Evolutionary conservation across 2,888 invertebrate species (phyloP).

Genomic region (Orgyia antiqua): DNA sequence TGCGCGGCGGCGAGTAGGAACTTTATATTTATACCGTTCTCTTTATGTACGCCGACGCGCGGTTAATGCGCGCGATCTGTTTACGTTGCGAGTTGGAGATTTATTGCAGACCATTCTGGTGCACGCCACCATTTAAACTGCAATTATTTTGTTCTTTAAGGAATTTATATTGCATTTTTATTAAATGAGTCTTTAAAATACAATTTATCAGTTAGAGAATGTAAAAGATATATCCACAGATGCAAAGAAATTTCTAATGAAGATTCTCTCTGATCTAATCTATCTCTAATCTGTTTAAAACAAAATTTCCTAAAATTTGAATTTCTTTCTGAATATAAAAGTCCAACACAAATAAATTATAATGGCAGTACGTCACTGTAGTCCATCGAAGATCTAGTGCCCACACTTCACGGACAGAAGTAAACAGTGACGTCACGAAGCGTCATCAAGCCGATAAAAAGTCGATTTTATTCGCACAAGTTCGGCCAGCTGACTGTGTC

Average conservation of each 20-base stretch:
- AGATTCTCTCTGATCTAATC: no score
- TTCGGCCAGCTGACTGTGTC: constrained; percentile 75
- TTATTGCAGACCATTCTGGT: constrained; percentile 67
- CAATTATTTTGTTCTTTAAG: constrained; percentile 70
- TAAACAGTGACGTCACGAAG: constrained; percentile 77
- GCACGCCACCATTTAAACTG: constrained; percentile 73
- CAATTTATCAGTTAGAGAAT: constrained; percentile 32
- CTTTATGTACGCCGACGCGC: constrained; percentile 76
- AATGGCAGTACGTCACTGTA: constrained; percentile 38
- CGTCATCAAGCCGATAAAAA: constrained; percentile 76
- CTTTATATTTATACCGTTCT: constrained; percentile 77
- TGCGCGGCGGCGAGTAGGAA: constrained; percentile 74
- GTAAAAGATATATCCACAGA: no score
- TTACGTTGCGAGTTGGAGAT: constrained; percentile 66
- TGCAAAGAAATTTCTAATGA: no score
- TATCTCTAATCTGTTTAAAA: no score
- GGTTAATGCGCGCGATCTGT: constrained; percentile 78
- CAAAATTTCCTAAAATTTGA: no score
- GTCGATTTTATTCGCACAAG: constrained; percentile 77
- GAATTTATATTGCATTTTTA: constrained; percentile 65
- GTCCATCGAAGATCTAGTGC: constrained; percentile 48
- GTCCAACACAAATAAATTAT: constrained; percentile 18
- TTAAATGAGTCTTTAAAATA: constrained; percentile 49
- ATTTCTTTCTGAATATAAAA: no score
- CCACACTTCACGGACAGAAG: constrained; percentile 54